Evolutionary conservation across 2,797 vertebrate genomes (phyloP).

Genomic region (Atherinosoma microstoma): DNA sequence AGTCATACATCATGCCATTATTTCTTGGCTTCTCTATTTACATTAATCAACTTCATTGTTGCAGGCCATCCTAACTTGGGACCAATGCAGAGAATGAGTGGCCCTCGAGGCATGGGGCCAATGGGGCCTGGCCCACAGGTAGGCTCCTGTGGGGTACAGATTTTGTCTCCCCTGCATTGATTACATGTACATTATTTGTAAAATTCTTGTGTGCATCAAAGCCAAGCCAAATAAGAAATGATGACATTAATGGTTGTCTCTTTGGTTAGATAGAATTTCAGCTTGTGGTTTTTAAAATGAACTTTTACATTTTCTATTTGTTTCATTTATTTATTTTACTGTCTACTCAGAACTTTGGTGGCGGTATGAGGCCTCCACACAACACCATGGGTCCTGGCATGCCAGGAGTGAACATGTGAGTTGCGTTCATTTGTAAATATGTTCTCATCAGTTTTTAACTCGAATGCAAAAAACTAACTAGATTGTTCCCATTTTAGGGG

Average conservation of each 20-base stretch:
- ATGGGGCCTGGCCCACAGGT: constrained; percentile 99
- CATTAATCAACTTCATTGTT: constrained; percentile 2
- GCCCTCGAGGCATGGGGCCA: constrained; percentile 97
- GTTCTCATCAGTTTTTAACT: not conserved
- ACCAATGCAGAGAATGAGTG: constrained; percentile 98
- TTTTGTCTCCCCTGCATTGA: not conserved
- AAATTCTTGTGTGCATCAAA: not conserved
- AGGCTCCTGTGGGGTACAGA: constrained; percentile 29
- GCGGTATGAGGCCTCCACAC: constrained; percentile 99
- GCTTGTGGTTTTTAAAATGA: not conserved
- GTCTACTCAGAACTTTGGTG: constrained; percentile 92
- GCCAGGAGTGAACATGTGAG: constrained; percentile 99
- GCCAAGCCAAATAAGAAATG: not conserved
- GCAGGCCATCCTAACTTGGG: constrained; percentile 93
- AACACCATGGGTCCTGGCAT: constrained; percentile 97
- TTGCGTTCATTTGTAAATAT: constrained; percentile 13
- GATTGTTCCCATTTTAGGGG: constrained; percentile 83
- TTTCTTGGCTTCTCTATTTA: not conserved
- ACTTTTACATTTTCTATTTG: not conserved
- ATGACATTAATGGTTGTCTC: not conserved
- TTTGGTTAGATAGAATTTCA: not conserved
- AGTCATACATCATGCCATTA: not conserved
- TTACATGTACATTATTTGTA: not conserved
- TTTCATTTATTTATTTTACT: constrained; percentile 1
- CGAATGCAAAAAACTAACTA: constrained; percentile 5